Conservation (phyloP, 1,140 invertebrate genomes). For the Lysiphlebus fabarum region DNA sequence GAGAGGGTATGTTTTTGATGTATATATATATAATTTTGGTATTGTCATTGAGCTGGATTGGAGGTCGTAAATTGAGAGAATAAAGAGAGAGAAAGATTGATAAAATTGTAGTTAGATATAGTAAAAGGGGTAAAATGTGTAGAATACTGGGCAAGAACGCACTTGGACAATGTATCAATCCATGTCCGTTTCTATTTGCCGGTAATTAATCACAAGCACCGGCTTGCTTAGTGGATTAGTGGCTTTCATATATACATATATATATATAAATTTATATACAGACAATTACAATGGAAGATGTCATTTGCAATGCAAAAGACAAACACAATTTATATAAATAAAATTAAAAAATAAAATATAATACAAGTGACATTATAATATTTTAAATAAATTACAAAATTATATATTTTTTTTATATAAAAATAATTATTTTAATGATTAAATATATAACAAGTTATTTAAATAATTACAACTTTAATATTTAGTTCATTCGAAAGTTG, state of each 20-base stretch:
- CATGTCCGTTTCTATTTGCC: conserved; percentile 25
- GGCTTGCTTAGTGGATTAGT: conserved; percentile 22
- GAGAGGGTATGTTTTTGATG: background rate
- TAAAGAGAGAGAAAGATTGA: conserved; percentile 4
- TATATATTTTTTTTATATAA: background rate
- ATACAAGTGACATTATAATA: no score
- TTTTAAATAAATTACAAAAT: conserved; percentile 5
- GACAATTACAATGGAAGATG: conserved; percentile 1
- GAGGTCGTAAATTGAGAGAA: conserved; percentile 15
- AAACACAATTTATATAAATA: background rate
- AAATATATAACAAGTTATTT: no score
- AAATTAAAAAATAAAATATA: no score
- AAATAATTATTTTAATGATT: no score
- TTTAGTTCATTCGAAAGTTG: no score
- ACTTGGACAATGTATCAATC: conserved; percentile 24
- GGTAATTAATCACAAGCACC: conserved; percentile 26
- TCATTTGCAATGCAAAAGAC: background rate
- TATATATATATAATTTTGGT: conserved; percentile 11
- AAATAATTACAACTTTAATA: no score
- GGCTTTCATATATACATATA: background rate
- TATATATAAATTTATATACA: no score
- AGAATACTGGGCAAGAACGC: conserved; percentile 13
- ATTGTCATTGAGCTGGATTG: conserved; percentile 18
- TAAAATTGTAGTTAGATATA: conserved; percentile 7
- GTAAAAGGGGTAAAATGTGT: background rate